phyloP scores from a whole-genome alignment of 2,888 invertebrate species.

The Agrochola circellaris region DNA sequence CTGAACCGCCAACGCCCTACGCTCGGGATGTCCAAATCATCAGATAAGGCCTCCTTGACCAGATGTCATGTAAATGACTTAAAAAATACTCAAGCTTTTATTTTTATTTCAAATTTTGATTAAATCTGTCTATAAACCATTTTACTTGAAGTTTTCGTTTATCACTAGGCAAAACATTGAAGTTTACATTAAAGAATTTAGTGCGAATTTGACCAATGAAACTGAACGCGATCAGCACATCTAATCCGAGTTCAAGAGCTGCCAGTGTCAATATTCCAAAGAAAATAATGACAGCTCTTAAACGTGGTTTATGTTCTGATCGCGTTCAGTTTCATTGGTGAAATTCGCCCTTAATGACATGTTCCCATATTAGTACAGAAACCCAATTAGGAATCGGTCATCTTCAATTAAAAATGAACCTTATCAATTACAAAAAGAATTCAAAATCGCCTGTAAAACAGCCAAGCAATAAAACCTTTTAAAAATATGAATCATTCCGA shows the following conservation, averaged over 20 bases:
- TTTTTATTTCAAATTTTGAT: not conserved
- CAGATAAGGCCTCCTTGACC: no score
- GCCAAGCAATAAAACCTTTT: slow-evolving; percentile 23
- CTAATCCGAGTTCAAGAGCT: no score
- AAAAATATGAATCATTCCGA: slow-evolving; percentile 16
- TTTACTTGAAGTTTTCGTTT: not conserved
- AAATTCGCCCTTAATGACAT: not conserved
- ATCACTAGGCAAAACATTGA: slow-evolving; percentile 1
- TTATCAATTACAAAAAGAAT: slow-evolving; percentile 15
- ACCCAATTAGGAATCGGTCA: slow-evolving; percentile 23
- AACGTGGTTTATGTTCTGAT: no score
- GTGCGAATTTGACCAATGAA: no score
- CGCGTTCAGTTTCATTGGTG: no score
- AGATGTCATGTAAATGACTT: not conserved
- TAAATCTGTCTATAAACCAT: not conserved
- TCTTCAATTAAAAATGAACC: slow-evolving; percentile 23
- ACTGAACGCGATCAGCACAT: no score
- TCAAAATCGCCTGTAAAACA: slow-evolving; percentile 21
- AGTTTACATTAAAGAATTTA: not conserved
- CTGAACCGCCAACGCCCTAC: no score
- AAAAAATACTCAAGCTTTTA: not conserved
- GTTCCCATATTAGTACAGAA: not conserved
- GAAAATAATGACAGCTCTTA: no score
- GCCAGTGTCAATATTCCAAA: no score
- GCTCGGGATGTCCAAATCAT: no score